Conservation (phyloP, 2,888 invertebrate genomes). For the Xestia xanthographa region DNA sequence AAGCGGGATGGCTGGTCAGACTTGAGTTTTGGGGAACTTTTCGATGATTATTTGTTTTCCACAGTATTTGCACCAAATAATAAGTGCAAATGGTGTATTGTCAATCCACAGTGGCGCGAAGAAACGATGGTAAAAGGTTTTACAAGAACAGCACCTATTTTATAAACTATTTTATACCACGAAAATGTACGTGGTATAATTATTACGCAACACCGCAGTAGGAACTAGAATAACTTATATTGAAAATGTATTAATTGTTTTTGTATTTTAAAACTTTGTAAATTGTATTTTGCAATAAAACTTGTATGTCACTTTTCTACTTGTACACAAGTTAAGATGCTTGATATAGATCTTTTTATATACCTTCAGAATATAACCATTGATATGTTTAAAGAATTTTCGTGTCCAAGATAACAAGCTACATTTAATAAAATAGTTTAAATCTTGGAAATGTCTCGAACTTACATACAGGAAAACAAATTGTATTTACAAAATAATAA, state of each 20-base stretch:
- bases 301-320: not conserved
- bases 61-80: not conserved
- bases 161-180: too few species aligned
- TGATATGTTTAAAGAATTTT: not conserved
- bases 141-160: not conserved
- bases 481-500: constrained; percentile 2
- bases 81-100: too few species aligned
- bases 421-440: not conserved
- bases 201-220: not conserved
- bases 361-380: not conserved
- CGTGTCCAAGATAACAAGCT: not conserved
- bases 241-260: not conserved
- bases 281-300: not conserved
- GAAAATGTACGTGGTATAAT: not conserved
- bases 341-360: not conserved
- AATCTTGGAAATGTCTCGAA: constrained; percentile 16
- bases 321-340: not conserved
- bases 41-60: not conserved
- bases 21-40: not conserved
- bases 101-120: not conserved
- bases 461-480: constrained; percentile 29
- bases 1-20: too few species aligned
- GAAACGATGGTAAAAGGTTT: not conserved
- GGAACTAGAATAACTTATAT: not conserved
- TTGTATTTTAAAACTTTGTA: not conserved